A percentile compares a stretch with the other conserved stretches of the same genome.
Evolutionary conservation across 2,797 vertebrate species (phyloP).

Genomic region (Parauchenoglanis punctatus): DNA sequence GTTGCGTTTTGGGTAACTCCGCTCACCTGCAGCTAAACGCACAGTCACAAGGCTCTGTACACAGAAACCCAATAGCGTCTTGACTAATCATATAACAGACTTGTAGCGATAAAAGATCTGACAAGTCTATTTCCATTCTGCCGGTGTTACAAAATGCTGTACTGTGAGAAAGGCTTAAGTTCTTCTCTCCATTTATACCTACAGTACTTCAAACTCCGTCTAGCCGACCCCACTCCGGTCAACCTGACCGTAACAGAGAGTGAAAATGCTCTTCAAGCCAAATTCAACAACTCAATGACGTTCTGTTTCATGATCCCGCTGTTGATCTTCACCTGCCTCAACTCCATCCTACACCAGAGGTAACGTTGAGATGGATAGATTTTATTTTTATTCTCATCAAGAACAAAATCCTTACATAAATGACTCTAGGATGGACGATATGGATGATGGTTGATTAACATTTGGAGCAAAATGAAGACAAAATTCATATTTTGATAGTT

Average conservation of each 20-base stretch:
- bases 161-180: background rate
- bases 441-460: background rate
- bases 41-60: no score
- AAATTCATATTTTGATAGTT: background rate
- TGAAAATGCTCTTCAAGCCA: conserved; percentile 66
- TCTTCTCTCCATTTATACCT: background rate
- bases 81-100: no score
- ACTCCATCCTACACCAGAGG: conserved; percentile 87
- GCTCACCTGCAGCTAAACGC: no score
- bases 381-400: background rate
- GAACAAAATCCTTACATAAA: background rate
- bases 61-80: no score
- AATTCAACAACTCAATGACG: conserved; percentile 89
- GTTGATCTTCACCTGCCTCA: conserved; percentile 87
- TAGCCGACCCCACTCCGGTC: conserved; percentile 54
- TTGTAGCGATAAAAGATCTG: no score
- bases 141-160: no score
- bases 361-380: conserved; percentile 58
- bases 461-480: background rate
- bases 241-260: background rate
- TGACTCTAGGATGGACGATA: background rate
- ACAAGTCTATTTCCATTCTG: no score
- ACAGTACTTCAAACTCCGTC: conserved; percentile 87
- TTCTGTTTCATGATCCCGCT: conserved; percentile 89
- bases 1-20: no score